Conservation (phyloP, 2,113 vertebrate genomes). For the Lasiurus borealis region DNA sequence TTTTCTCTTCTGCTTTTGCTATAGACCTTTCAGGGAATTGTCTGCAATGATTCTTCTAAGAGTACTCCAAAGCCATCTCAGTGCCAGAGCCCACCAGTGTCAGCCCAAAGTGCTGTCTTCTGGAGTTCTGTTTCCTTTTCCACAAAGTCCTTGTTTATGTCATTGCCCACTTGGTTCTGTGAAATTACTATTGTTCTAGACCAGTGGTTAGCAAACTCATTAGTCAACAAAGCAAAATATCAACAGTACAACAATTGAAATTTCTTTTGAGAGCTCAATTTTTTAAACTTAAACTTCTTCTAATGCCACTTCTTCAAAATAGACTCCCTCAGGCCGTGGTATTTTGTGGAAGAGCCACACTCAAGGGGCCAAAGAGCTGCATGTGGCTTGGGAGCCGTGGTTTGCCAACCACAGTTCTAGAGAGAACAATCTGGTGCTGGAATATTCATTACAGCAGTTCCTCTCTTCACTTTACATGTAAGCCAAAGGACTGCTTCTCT, state of each 20-base stretch:
- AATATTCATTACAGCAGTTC: neutral
- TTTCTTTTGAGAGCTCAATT: no score
- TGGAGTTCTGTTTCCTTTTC: neutral
- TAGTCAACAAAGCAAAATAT: no score
- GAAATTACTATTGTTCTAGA: neutral
- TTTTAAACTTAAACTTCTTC: no score
- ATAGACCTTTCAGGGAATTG: neutral
- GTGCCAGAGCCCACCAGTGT: no score
- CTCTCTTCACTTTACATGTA: neutral
- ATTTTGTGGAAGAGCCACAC: no score
- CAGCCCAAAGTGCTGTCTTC: neutral
- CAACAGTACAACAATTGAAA: no score
- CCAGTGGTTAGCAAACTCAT: no score
- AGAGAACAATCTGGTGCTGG: neutral
- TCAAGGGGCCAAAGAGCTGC: no score
- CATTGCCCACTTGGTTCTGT: neutral
- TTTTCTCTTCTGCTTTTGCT: neutral
- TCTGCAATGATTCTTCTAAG: neutral
- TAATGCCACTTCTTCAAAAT: no score
- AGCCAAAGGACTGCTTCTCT: neutral
- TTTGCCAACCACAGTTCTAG: neutral
- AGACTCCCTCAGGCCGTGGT: no score
- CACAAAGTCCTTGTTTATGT: neutral
- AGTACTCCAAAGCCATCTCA: neutral
- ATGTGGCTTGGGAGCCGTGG: no score